Evolutionary conservation across 1,140 invertebrate genomes (phyloP).

Genomic region (Calliphora vicina): DNA sequence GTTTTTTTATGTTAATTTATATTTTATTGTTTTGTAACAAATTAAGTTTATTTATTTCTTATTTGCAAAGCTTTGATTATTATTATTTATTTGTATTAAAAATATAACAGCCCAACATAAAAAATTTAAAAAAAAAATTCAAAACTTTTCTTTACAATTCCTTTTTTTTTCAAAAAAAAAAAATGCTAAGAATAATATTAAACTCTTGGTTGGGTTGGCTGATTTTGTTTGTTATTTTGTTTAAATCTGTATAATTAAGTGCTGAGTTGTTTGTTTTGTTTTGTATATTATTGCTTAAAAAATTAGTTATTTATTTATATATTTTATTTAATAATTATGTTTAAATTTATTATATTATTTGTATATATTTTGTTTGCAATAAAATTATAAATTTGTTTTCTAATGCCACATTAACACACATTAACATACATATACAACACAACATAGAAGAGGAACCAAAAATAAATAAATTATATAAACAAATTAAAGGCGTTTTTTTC

Average conservation of each 20-base stretch:
- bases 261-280: not conserved
- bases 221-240: not conserved
- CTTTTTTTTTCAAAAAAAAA: not conserved
- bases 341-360: not conserved
- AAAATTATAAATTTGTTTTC: not conserved
- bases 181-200: not conserved
- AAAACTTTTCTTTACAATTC: not conserved
- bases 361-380: not conserved
- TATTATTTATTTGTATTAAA: not conserved
- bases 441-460: constrained; percentile 4
- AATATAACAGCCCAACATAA: not conserved
- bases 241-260: not conserved
- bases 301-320: not conserved
- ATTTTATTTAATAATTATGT: not conserved
- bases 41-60: not conserved
- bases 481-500: not conserved
- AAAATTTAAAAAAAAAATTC: not conserved
- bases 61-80: not conserved
- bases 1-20: no score
- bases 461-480: not conserved
- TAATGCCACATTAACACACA: not conserved
- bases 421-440: not conserved
- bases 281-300: not conserved
- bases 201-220: not conserved
- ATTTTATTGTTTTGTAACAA: not conserved